Base-by-base conservation (phyloP, 1,140 invertebrate genomes). In the Papilio polytes region DNA sequence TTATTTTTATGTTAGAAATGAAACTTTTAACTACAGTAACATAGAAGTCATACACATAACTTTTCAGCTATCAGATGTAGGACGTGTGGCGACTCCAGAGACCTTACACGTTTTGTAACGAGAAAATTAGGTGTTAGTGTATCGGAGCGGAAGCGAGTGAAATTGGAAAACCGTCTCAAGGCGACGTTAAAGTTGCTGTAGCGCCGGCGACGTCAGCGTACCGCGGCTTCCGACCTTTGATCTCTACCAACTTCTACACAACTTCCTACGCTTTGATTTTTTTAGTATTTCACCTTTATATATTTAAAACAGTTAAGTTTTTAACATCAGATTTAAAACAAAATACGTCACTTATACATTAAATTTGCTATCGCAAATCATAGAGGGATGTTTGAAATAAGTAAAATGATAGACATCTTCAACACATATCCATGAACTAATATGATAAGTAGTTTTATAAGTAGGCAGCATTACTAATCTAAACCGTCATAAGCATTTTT, bases 91-190 rank as follows among this genome's bases (percentile, higher is more conserved):
- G 13, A 48, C 46, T 51, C 46, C 3, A 31, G 41, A 22, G 74
- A 76, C 22, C 74, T 15, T 18, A 46, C 44, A 31, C 22, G 46
- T 53, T 76, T 22, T 51, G n/a, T 9, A 73, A 46, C 73, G 41
- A n/a, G 73, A 48, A 74, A 74, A 74, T 74, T 74, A 74, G 73
- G n/a, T 74, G 74, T 76, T 76, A 48, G 74, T 51, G n/a, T 7
- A 9, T 76, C 13, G 22, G 3, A 26, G n/a, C 46, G 20, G 74
- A 48, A 76, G 46, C n/a, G 22, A 26, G 41, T 51, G 74, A 51
- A 22, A 76, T 76, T 51, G 44, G 74, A 76, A 76, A 70, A 76
- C 13, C 74, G 74, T 76, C 20, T 51, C 74, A 13, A 70, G 22
- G 26, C 26, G 26, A 70, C 31, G 63, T 31, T 70, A 70, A 70